These are phyloP conservation scores for Neosalanx taihuensis DNA, from an alignment of 2,797 vertebrate genomes.

Conservation along the genomic window DNA sequence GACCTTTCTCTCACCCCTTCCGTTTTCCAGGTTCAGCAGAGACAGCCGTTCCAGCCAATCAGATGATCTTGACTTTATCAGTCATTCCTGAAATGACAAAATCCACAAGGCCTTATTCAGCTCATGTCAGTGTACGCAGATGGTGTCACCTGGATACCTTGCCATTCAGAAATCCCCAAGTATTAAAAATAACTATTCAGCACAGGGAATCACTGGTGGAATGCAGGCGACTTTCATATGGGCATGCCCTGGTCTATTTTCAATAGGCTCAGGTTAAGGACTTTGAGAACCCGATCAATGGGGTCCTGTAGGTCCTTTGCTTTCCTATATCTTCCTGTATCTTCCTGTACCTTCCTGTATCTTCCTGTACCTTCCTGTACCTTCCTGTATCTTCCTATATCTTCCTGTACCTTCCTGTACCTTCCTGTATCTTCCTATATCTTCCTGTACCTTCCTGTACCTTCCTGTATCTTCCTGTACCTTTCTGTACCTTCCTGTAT, in stretches of 20 bases:
- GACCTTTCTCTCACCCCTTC: neutral
- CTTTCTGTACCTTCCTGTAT: too few species aligned
- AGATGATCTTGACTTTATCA: constrained; percentile 2
- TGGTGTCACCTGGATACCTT: neutral
- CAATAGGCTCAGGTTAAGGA: too few species aligned
- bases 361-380: too few species aligned
- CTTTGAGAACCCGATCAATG: too few species aligned
- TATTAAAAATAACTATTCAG: neutral
- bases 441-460: too few species aligned
- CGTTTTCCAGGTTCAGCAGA: neutral
- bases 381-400: too few species aligned
- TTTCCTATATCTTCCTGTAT: too few species aligned
- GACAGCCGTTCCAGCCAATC: neutral
- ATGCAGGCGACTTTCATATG: neutral
- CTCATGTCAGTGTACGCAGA: neutral
- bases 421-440: too few species aligned
- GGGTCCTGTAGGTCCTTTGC: too few species aligned
- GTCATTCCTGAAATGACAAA: neutral
- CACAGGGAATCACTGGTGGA: neutral
- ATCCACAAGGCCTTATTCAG: neutral
- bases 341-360: too few species aligned
- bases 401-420: too few species aligned
- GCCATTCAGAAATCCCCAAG: neutral
- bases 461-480: too few species aligned
- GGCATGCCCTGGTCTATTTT: neutral